Evolutionary conservation across 1,140 invertebrate species (phyloP), one percentile per base, ranked within the genome.

Genomic region (Lepeophtheirus salmonis): DNA sequence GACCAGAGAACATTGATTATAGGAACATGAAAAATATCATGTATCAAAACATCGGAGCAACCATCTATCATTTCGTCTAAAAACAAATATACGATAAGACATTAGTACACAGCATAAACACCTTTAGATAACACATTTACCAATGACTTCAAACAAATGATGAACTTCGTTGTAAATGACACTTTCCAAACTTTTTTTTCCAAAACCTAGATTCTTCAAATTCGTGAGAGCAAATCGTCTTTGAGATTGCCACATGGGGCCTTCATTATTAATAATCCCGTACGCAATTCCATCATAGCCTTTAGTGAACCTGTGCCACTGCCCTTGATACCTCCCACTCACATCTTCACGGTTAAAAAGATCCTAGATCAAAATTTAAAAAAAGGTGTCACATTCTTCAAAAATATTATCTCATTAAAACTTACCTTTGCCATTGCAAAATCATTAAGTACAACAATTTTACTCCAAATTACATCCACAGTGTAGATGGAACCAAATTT

Each of bases 131-230:
- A 41, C 30, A 41, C n/a, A 10, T n/a, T 41, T 41, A 41, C 30
- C 30, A 6, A 41, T 41, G n/a, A 41, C n/a, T 41, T 41, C 30
- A 41, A 41, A 41, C n/a, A 41, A 41, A 41, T 41, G 30, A 6
- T 41, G 30, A 6, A 41, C n/a, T 41, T 41, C 30, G n/a, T 41
- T 41, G 30, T 41, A 41, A 41, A 41, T 41, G 83, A 76, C 53
- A 76, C 72, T 2, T 78, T 75, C 83, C 87, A 86, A 10, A 77
- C 80, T 59, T 76, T 78, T 56, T n/a, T 82, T 78, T 0, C 85
- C 84, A 63, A 85, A 87, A 0, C 85, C 85, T 64, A 88, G 50
- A 50, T 63, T 63, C 14, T 55, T 51, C 20, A 63, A 52, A 41
- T 65, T 58, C 2, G 26, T 63, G 21, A 65, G 64, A 13, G 61